These are phyloP conservation scores for Rapana venosa DNA, from an alignment of 2,888 invertebrate genomes.

Conservation along the genomic window DNA sequence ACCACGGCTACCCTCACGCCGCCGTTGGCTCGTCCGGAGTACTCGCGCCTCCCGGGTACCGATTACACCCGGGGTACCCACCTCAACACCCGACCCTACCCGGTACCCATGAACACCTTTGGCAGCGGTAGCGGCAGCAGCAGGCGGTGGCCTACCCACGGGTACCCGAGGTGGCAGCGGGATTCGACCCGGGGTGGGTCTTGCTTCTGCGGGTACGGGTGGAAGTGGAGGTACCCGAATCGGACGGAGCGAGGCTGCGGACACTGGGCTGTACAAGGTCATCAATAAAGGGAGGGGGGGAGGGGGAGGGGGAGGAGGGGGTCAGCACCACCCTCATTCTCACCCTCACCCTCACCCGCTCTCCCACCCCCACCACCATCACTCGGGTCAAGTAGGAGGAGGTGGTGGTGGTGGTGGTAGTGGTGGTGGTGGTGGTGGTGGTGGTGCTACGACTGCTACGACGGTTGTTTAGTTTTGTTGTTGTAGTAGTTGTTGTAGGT, in stretches of 20 bases:
- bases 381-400: neutral
- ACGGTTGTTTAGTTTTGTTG: neutral
- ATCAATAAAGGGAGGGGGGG: conserved; percentile 9
- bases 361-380: neutral
- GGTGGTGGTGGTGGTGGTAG: neutral
- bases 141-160: neutral
- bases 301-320: neutral
- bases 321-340: neutral
- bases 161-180: neutral
- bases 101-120: conserved; percentile 46
- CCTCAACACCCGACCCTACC: conserved; percentile 37
- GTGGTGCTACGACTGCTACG: neutral
- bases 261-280: conserved; percentile 22
- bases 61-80: conserved; percentile 64
- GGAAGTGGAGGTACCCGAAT: conserved; percentile 18
- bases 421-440: neutral
- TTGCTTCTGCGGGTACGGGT: neutral
- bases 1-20: neutral
- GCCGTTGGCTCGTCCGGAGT: conserved; percentile 48
- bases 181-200: neutral
- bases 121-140: conserved; percentile 25
- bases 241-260: conserved; percentile 47
- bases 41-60: conserved; percentile 63
- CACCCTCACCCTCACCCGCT: neutral
- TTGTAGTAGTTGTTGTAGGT: neutral